Evolutionary conservation across 1,140 invertebrate genomes (phyloP).

Genomic region (Rhynchophorus ferrugineus): DNA sequence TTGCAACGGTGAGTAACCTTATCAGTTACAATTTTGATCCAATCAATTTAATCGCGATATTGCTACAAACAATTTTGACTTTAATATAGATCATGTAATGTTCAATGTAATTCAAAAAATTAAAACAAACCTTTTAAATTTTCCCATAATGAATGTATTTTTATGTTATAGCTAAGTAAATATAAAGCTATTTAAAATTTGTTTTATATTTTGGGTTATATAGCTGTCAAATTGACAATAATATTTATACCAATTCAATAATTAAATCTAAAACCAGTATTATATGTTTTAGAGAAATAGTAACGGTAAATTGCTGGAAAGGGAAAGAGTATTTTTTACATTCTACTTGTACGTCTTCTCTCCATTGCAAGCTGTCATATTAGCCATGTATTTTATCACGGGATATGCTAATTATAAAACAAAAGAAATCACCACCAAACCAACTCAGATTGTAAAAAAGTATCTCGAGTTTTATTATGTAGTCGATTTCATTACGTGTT

Average conservation of each 20-base stretch:
- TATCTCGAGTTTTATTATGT: slow-evolving; percentile 18
- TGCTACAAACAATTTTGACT: not conserved
- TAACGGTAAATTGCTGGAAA: not conserved
- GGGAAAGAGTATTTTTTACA: not conserved
- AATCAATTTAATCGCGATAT: not conserved
- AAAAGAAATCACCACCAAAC: slow-evolving; percentile 15
- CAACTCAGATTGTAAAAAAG: slow-evolving; percentile 7
- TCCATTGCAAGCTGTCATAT: slow-evolving; percentile 6
- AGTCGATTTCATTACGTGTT: slow-evolving; percentile 8
- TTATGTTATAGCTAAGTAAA: not conserved
- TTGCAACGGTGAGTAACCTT: slow-evolving; percentile 1
- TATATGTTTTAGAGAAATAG: too few relatives aligned
- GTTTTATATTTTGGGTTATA: too few relatives aligned
- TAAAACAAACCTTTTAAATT: too few relatives aligned
- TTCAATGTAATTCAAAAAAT: too few relatives aligned
- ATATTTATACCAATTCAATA: too few relatives aligned
- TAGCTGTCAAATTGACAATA: too few relatives aligned
- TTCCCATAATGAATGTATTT: too few relatives aligned
- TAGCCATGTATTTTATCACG: slow-evolving; percentile 7
- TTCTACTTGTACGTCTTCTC: slow-evolving; percentile 6
- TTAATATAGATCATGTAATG: too few relatives aligned
- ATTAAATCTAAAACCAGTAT: too few relatives aligned
- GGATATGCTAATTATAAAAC: slow-evolving; percentile 17
- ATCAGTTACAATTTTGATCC: not conserved
- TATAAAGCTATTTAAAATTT: too few relatives aligned